Evolutionary conservation across 2,797 vertebrate species (phyloP), one percentile per base, ranked within the genome.

Genomic region (Typhlichthys subterraneus): DNA sequence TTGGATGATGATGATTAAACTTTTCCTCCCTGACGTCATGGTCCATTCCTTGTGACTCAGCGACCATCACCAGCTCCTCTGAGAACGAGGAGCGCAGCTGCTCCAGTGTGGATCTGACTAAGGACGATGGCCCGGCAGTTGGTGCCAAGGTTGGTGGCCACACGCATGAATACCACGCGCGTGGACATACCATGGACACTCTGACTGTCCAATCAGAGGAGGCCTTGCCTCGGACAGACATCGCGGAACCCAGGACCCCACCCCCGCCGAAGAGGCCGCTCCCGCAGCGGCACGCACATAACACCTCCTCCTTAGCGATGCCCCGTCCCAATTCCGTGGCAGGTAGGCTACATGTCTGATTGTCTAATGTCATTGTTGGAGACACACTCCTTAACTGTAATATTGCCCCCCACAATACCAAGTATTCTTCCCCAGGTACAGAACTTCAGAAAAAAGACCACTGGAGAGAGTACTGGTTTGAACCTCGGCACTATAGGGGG

Each of bases 301-400:
- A 33, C 75, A 92, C 83, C 56, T 93, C 93, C 72, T 94, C 93
- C 61, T 88, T 96, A 66, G 85, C 93, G 79, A 94, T 97, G 95
- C 96, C 96, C 66, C 94, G 98, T 63, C 97, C 98, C 67, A 99
- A 99, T 87, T 99, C 98, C 0, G 97, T 99, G 77, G 98, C 98
- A 94, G 98, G 98, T 99, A 92, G 77, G 80, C n/a, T 2, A 14
- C 2, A 4, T 15, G 11, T 45, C 38, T 57, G 7, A 9, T 42
- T 12, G 46, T 48, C 13, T 48, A 2, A n/a, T 48, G 12, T 48
- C 1, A 48, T 12, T 48, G 47, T 38, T 38, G 8, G 8, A 38
- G 33, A 2, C 8, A 38, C 14, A 8, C 48, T 49, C 14, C 6
- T 12, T 12, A 48, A 48, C 12, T 48, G 10, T 4, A 2, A 48